These are phyloP conservation scores for Connochaetes taurinus DNA, from an alignment of 2,113 vertebrate species.

Conservation along the genomic window DNA sequence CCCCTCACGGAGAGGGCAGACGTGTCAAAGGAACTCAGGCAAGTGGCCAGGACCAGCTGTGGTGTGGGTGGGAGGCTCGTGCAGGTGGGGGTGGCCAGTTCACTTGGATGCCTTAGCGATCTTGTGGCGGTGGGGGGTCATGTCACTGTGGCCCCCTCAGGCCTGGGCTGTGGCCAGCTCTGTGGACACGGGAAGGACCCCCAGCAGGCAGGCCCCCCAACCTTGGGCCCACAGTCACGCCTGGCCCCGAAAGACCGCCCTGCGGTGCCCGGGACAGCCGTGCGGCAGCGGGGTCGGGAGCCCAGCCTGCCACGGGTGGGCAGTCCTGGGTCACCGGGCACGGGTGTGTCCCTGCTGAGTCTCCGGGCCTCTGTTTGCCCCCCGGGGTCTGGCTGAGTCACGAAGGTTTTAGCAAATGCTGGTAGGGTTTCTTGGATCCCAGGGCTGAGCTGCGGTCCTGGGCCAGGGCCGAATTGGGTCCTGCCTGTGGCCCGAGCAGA, in stretches of 20 bases:
- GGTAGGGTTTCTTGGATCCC: accelerated
- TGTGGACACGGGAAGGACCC: neutral
- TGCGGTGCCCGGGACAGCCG: accelerated
- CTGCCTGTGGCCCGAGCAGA: neutral
- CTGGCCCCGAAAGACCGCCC: neutral
- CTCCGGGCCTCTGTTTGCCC: neutral
- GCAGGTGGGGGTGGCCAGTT: neutral
- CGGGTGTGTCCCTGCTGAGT: accelerated
- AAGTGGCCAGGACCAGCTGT: accelerated
- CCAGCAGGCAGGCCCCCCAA: neutral
- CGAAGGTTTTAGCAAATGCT: accelerated
- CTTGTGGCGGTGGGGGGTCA: accelerated
- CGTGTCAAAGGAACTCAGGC: neutral
- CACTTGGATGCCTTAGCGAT: neutral
- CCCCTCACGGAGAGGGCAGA: neutral
- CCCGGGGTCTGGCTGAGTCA: neutral
- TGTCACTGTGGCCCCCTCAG: too few relatives aligned
- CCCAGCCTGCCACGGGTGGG: neutral
- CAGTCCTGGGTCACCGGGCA: neutral
- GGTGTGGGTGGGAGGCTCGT: neutral
- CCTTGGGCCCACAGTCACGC: accelerated
- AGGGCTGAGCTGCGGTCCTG: accelerated
- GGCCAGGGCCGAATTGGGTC: accelerated
- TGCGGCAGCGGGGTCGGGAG: accelerated
- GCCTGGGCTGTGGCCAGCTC: neutral